Evolutionary conservation across 2,888 invertebrate genomes (phyloP), one percentile per base, ranked within the genome.

Genomic region (Orthonychiurus folsomi): DNA sequence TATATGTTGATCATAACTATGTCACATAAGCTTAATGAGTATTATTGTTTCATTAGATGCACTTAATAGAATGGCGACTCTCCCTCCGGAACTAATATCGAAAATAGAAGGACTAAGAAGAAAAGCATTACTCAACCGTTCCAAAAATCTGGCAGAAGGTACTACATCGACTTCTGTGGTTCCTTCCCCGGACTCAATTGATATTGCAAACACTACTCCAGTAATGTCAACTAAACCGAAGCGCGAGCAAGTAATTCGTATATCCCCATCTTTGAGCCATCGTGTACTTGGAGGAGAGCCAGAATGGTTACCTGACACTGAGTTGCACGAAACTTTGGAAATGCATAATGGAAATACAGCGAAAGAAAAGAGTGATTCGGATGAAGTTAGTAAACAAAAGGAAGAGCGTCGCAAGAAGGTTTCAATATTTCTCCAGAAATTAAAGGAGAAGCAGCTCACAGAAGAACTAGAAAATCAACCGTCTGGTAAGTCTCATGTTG

Each of bases 361-460:
- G 5, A 37, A 37, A 37, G 15, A 15, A n/a, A 52, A 52, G 20
- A 52, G n/a, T 5, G 52, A 52, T 52, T 5, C 20, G 5, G 21
- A 9, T 52, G 61, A 65, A 28, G 24, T 20, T 24, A 52, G 27
- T 3, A 27, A 25, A n/a, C 55, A 67, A 21, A 68, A 68, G 50
- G 60, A 66, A 57, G 70, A 70, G 26, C 53, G 73, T 52, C 62
- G 67, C 23, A 59, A 63, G 59, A 73, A 71, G 53, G 73, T 71
- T 28, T 68, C 69, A 24, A 47, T 73, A 23, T 73, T 73, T 66
- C 63, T 73, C 5, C 65, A 69, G 28, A 65, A 61, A 56, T 47
- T 72, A 3, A 68, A 71, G 59, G 15, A 24, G 21, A 64, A 66
- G n/a, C n/a, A n/a, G n/a, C n/a, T n/a, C n/a, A n/a, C n/a, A n/a